Evolutionary conservation across 1,140 invertebrate species (phyloP).

Genomic region (Papilio polyxenes): DNA sequence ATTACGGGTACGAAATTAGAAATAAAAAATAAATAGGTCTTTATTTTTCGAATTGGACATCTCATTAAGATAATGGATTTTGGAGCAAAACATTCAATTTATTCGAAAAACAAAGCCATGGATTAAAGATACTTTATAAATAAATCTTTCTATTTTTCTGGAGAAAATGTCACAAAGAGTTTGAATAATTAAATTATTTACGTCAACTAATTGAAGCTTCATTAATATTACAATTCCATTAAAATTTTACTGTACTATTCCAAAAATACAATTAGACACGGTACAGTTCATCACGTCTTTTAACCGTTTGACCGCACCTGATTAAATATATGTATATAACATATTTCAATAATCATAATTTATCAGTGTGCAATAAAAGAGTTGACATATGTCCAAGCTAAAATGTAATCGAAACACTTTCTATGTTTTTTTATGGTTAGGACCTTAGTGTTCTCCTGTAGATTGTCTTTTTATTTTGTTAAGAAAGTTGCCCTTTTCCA

Average conservation of each 20-base stretch:
- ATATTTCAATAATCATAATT: no score
- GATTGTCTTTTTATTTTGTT: neutral
- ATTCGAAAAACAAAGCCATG: neutral
- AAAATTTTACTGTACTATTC: neutral
- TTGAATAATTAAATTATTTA: neutral
- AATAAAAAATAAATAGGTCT: neutral
- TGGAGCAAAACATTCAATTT: neutral
- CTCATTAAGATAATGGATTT: neutral
- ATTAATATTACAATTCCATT: neutral
- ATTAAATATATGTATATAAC: no score
- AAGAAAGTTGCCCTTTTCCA: neutral
- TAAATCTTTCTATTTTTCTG: neutral
- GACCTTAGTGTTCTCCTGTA: no score
- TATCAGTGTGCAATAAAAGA: no score
- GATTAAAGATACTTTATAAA: neutral
- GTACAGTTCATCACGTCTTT: neutral
- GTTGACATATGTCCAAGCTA: no score
- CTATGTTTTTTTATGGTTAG: no score
- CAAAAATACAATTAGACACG: no score
- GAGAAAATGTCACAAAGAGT: neutral
- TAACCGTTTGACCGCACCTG: no score
- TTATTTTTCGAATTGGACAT: neutral
- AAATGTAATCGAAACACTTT: no score
- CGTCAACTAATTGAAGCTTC: neutral
- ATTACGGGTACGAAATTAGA: neutral